Percentiles rank a stretch among this genome's conserved stretches.
Evolutionary conservation across 2,113 vertebrate species (phyloP).

Genomic region (Felis catus): DNA sequence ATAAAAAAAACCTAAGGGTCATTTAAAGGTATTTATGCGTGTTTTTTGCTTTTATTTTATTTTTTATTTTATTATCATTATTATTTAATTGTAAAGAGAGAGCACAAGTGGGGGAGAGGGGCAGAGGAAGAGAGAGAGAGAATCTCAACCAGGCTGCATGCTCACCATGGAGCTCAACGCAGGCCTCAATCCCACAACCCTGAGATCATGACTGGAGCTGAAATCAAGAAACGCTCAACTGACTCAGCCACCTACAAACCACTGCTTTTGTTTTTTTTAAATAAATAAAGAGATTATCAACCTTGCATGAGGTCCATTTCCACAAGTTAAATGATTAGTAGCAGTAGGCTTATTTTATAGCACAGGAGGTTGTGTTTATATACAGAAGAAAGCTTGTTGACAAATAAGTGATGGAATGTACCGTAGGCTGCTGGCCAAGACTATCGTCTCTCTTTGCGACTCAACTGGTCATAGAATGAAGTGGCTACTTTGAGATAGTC

Average conservation of each 20-base stretch:
- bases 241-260: no score
- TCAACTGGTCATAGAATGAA: neutral
- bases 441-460: neutral
- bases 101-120: no score
- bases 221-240: no score
- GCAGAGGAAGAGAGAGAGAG: no score
- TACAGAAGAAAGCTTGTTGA: neutral
- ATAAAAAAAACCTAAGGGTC: neutral
- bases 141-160: no score
- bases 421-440: neutral
- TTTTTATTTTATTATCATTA: no score
- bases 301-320: neutral
- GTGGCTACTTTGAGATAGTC: neutral
- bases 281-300: neutral
- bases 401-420: neutral
- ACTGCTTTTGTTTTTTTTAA: neutral
- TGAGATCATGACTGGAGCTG: no score
- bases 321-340: neutral
- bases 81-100: no score
- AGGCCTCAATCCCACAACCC: no score
- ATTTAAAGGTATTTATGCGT: neutral
- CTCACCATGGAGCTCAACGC: no score
- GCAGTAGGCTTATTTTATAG: neutral
- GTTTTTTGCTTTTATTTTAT: neutral
- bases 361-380: neutral